These are phyloP conservation scores for Tachina grossa DNA, from an alignment of 2,888 invertebrate species.

Conservation along the genomic window DNA sequence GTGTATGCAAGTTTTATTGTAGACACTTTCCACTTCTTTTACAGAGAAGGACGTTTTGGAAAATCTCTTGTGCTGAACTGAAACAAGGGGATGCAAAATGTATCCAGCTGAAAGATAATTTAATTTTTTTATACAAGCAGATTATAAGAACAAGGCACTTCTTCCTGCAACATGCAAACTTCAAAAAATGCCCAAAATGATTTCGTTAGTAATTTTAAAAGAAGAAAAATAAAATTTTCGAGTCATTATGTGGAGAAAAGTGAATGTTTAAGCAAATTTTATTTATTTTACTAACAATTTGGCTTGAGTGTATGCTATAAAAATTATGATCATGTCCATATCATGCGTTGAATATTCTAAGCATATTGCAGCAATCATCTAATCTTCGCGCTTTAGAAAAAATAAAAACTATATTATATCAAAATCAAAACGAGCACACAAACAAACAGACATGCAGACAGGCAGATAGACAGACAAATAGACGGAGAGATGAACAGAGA, in stretches of 20 bases:
- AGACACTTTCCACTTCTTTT: conserved; percentile 11
- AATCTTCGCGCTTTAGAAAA: conserved; percentile 81
- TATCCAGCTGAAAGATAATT: conserved; percentile 82
- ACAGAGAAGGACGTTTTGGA: conserved; percentile 56
- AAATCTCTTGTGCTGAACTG: conserved; percentile 15
- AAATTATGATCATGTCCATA: conserved; percentile 25
- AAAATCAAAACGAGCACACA: conserved; percentile 28
- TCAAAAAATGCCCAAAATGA: neutral
- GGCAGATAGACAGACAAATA: neutral
- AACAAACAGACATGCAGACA: neutral
- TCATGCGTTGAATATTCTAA: conserved; percentile 72
- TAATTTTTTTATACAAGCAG: conserved; percentile 80
- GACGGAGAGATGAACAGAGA: neutral
- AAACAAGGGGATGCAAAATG: conserved; percentile 78
- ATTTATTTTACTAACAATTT: conserved; percentile 13
- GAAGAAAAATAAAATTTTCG: neutral
- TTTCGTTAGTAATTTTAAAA: conserved; percentile 1
- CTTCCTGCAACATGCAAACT: conserved; percentile 34
- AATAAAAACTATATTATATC: conserved; percentile 60
- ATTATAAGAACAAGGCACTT: conserved; percentile 40
- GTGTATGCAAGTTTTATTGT: neutral
- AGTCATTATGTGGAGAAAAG: neutral
- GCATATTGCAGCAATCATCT: conserved; percentile 83
- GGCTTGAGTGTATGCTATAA: conserved; percentile 2
- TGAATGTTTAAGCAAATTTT: neutral